Evolutionary conservation across 2,888 invertebrate genomes (phyloP).

Genomic region (Plemyria rubiginata): DNA sequence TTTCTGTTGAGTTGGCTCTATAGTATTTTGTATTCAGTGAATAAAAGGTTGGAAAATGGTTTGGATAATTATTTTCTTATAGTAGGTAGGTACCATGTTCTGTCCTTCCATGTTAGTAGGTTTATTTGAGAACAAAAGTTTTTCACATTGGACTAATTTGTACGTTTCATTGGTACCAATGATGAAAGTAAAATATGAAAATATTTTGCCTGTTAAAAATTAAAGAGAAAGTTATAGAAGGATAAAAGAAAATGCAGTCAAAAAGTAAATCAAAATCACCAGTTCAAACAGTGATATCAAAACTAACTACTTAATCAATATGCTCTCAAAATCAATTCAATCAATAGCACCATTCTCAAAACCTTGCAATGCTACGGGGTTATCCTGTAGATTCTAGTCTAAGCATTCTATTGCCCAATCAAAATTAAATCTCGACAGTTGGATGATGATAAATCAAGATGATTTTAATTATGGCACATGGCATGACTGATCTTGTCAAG

Average conservation of each 20-base stretch:
- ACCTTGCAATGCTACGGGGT: slow-evolving; percentile 4
- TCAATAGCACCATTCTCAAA: slow-evolving; percentile 8
- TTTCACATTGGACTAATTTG: slow-evolving; percentile 2
- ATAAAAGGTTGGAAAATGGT: too few species aligned
- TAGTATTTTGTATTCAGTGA: too few species aligned
- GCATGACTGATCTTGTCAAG: too few species aligned
- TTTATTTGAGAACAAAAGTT: slow-evolving; percentile 15
- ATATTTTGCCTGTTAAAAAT: slow-evolving; percentile 6
- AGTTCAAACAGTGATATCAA: slow-evolving; percentile 1
- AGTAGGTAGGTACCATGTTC: slow-evolving; percentile 1
- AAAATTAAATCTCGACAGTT: not conserved
- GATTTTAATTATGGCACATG: not conserved
- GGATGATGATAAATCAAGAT: not conserved
- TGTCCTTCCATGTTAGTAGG: slow-evolving; percentile 25
- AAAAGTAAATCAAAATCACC: slow-evolving; percentile 6
- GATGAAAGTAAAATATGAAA: slow-evolving; percentile 12
- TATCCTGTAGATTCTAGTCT: not conserved
- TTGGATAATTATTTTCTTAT: too few species aligned
- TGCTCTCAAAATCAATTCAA: not conserved
- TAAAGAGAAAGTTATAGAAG: slow-evolving; percentile 15
- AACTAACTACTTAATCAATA: slow-evolving; percentile 5
- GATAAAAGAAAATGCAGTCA: slow-evolving; percentile 14
- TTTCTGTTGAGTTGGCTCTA: too few species aligned
- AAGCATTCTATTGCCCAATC: slow-evolving; percentile 9
- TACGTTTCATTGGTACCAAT: not conserved